Conservation (phyloP, 2,888 invertebrate genomes). For the Cremastinae sp. region DNA sequence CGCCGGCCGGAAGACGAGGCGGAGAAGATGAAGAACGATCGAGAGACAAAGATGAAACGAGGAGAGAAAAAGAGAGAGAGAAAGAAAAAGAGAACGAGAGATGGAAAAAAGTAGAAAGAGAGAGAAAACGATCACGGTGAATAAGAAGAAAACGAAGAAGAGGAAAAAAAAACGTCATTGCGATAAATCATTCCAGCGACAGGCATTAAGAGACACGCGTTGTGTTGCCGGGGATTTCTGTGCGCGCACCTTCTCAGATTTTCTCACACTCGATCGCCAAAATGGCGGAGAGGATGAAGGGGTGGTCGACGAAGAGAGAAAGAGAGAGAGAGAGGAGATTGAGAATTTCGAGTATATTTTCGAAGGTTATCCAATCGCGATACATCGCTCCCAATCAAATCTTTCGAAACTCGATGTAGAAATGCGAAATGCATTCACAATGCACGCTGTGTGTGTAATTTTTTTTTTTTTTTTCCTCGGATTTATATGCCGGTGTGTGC, state of each 20-base stretch:
- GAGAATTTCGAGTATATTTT: conserved; percentile 44
- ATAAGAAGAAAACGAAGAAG: conserved; percentile 40
- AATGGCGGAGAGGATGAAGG: conserved; percentile 36
- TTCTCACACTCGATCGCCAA: conserved; percentile 67
- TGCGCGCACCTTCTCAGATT: conserved; percentile 62
- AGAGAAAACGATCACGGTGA: conserved; percentile 38
- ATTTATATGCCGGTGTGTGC: conserved; percentile 26
- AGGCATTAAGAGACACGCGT: conserved; percentile 71
- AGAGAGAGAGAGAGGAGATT: conserved; percentile 16
- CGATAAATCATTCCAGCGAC: conserved; percentile 75
- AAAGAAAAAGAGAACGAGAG: conserved; percentile 51
- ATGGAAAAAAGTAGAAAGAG: no score
- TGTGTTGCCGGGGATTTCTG: conserved; percentile 53
- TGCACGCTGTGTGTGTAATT: conserved; percentile 24
- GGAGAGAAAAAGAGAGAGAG: conserved; percentile 31
- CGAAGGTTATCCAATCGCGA: conserved; percentile 51
- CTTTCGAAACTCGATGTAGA: conserved; percentile 34
- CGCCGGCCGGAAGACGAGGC: conserved; percentile 54
- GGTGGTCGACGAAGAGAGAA: conserved; percentile 12
- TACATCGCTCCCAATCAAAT: conserved; percentile 46
- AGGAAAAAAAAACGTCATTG: conserved; percentile 72
- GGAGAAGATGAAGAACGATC: conserved; percentile 27
- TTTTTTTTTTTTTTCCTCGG: not conserved
- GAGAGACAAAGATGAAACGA: no score
- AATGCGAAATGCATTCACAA: conserved; percentile 40